These are phyloP conservation scores for Sminthurides aquaticus DNA, from an alignment of 2,888 invertebrate species.

Conservation along the genomic window DNA sequence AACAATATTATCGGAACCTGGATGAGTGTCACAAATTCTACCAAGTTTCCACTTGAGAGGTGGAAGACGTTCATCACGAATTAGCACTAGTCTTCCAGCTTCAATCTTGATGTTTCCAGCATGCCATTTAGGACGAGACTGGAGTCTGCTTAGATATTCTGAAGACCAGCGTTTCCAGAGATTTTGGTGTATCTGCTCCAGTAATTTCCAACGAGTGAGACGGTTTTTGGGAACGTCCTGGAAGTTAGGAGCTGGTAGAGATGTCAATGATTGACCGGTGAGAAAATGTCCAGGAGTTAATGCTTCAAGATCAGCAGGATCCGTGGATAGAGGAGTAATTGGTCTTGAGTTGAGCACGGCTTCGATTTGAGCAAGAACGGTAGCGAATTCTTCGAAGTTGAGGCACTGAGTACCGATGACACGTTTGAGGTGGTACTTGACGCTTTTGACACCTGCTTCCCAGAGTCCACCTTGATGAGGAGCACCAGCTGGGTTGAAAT, in stretches of 20 bases:
- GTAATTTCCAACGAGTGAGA: neutral
- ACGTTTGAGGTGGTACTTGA: no score
- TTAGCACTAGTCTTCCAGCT: neutral
- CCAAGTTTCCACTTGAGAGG: neutral
- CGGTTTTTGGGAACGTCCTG: neutral
- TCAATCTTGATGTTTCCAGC: neutral
- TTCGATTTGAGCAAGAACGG: no score
- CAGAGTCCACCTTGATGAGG: no score
- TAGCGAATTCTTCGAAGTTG: no score
- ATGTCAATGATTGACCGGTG: neutral
- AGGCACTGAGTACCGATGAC: no score
- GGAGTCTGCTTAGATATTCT: constrained; percentile 1
- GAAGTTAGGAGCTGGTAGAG: neutral
- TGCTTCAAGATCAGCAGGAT: no score
- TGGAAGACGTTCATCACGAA: neutral
- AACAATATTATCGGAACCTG: neutral
- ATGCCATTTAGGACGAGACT: neutral
- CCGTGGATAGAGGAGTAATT: no score
- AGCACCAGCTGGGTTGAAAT: no score
- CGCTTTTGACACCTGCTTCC: no score
- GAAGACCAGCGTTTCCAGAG: neutral
- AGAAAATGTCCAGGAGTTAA: no score
- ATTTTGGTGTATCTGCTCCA: neutral
- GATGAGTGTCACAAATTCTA: neutral
- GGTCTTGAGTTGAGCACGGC: no score